phyloP scores from a whole-genome alignment of 2,797 vertebrate genomes.

The Cuculus canorus region DNA sequence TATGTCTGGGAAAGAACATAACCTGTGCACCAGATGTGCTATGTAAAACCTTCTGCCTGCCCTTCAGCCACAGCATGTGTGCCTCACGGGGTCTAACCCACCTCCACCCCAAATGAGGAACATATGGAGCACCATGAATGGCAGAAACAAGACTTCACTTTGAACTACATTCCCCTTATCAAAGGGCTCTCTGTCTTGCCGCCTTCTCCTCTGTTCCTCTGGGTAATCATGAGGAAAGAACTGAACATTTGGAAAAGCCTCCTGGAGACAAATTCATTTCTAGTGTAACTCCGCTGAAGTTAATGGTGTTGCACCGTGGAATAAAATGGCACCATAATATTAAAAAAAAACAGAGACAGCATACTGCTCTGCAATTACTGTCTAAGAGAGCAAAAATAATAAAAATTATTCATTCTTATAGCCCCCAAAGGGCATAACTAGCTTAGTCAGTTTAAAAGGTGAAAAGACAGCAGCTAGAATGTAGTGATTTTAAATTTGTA shows the following conservation, averaged over 20 bases:
- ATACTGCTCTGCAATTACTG: slow-evolving; percentile 57
- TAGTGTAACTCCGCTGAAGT: slow-evolving; percentile 38
- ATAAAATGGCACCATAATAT: slow-evolving; percentile 64
- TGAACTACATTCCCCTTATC: slow-evolving; percentile 49
- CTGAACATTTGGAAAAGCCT: slow-evolving; percentile 41
- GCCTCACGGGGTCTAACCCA: neutral
- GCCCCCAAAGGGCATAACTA: slow-evolving; percentile 53
- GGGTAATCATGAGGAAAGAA: slow-evolving; percentile 55
- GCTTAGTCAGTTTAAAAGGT: slow-evolving; percentile 54
- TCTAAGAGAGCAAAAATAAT: slow-evolving; percentile 61
- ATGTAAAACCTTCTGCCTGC: neutral
- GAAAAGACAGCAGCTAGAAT: slow-evolving; percentile 19
- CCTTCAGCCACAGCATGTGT: slow-evolving; percentile 4
- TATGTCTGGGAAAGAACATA: neutral
- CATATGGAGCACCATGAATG: slow-evolving; percentile 50
- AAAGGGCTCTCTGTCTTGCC: slow-evolving; percentile 63
- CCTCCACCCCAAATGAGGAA: slow-evolving; percentile 59
- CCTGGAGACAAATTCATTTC: slow-evolving; percentile 61
- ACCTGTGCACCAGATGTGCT: slow-evolving; percentile 56
- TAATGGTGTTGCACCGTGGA: slow-evolving; percentile 57
- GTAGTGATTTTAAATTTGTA: slow-evolving; percentile 12
- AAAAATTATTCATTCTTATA: slow-evolving; percentile 62
- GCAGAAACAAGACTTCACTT: slow-evolving; percentile 23
- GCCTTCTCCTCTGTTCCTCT: slow-evolving; percentile 5
- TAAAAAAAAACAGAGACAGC: slow-evolving; percentile 60